phyloP scores from a whole-genome alignment of 2,888 invertebrate species.

The Branchellion lobata region DNA sequence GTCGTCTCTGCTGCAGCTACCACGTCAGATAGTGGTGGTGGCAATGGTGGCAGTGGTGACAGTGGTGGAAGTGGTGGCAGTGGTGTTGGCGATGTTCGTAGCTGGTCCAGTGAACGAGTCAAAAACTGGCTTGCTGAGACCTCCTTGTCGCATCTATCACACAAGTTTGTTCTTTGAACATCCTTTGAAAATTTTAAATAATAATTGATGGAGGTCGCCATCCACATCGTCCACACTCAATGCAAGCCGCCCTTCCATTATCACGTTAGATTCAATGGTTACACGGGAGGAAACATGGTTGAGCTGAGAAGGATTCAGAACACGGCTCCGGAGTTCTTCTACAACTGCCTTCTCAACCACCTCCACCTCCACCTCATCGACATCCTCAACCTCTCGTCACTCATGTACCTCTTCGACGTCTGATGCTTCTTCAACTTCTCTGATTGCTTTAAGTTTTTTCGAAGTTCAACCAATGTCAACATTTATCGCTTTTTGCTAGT shows the following conservation, averaged over 20 bases:
- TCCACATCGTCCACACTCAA: no score
- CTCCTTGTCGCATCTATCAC: neutral
- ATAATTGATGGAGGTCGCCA: no score
- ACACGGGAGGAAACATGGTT: constrained; percentile 53
- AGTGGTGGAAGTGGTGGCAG: neutral
- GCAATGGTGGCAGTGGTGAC: no score
- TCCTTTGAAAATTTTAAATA: no score
- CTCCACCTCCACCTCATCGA: constrained; percentile 49
- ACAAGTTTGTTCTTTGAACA: no score
- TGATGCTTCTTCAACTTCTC: neutral
- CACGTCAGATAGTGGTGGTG: neutral
- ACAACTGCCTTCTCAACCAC: constrained; percentile 52
- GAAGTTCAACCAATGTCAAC: no score
- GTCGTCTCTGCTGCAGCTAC: neutral
- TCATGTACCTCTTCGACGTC: constrained; percentile 46
- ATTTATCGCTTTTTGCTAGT: no score
- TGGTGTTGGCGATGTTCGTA: neutral
- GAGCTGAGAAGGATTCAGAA: constrained; percentile 55
- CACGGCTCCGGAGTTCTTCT: constrained; percentile 58
- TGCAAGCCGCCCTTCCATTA: no score
- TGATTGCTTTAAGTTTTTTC: no score
- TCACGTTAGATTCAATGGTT: neutral
- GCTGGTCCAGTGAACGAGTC: constrained; percentile 12
- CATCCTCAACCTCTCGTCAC: constrained; percentile 49
- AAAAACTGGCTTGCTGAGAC: neutral